Base-by-base conservation (phyloP, 2,113 vertebrate species). In the Trogon surrucura region DNA sequence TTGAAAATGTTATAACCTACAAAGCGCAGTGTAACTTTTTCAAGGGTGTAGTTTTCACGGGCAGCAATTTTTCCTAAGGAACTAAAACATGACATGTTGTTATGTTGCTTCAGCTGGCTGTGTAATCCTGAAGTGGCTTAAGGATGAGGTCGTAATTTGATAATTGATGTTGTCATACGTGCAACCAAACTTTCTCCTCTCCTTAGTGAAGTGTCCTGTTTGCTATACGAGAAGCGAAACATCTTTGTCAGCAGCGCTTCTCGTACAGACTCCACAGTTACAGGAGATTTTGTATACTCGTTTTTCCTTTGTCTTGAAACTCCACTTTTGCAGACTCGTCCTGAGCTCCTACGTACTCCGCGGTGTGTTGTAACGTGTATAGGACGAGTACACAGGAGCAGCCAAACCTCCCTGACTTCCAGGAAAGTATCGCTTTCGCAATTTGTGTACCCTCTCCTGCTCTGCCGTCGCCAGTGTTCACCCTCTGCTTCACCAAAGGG, bases 321-420 rank as follows among this genome's bases (percentile, higher is more conserved):
- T 38, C 67, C 11, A 22, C 38, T 81, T 80, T 32, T 51, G 32
- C 32, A 16, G 70, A 20, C 32, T 48, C 2, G 1, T 14, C 1
- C 0, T 41, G 61, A 54, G 6, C 48, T 75, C 0, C 0, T 44
- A 1, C 0, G 0, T 54, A 2, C 21, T 66, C 14, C 3, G 25
- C 47, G 54, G 29, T 65, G 41, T 70, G 11, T 41, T 85, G 66
- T 86, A 75, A 64, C 14, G 27, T 32, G 5, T 53, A 6, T 32
- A 38, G 58, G 17, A 73, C 36, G 29, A 41, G 29, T 17, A 16
- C 27, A 44, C 34, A 62, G 57, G 27, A 75, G 2, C 56, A 57
- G 34, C 44, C 56, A 71, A 47, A 67, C 47, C 19, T 53, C 66
- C 27, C 51, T 53, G 78, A 30, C 73, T 81, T 88, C 20, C 34